Conservation (phyloP, 2,797 vertebrate genomes). For the Dryobates pubescens region DNA sequence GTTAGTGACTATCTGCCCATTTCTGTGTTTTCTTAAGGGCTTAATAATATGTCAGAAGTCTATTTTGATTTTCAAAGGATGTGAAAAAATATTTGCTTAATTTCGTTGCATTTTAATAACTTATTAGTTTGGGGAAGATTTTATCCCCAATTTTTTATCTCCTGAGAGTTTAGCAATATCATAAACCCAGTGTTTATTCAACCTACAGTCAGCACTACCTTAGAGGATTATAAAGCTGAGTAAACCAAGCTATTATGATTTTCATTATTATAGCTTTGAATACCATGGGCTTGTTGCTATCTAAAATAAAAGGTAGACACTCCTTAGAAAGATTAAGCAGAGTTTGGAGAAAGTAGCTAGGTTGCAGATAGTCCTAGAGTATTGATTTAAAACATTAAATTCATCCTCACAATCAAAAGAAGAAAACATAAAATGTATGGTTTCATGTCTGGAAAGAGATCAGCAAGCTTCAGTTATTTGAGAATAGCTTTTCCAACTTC, state of each 20-base stretch:
- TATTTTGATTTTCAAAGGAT: conserved; percentile 19
- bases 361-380: conserved; percentile 23
- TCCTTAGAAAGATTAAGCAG: conserved; percentile 3
- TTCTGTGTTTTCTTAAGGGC: background rate
- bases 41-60: background rate
- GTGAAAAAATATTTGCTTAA: conserved; percentile 11
- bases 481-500: conserved; percentile 19
- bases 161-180: conserved; percentile 7
- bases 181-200: conserved; percentile 33
- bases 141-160: background rate
- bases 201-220: background rate
- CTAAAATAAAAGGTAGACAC: background rate
- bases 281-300: background rate
- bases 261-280: conserved; percentile 35
- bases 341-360: background rate
- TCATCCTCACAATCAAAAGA: background rate
- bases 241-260: conserved; percentile 23
- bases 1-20: background rate
- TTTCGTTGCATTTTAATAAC: conserved; percentile 18
- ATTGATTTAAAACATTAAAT: conserved; percentile 46
- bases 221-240: conserved; percentile 50
- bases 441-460: conserved; percentile 9
- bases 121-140: background rate
- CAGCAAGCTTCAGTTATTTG: conserved; percentile 11
- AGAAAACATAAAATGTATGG: background rate